Conservation (phyloP, 2,797 vertebrate genomes). For the Rhodeus uyekii region DNA sequence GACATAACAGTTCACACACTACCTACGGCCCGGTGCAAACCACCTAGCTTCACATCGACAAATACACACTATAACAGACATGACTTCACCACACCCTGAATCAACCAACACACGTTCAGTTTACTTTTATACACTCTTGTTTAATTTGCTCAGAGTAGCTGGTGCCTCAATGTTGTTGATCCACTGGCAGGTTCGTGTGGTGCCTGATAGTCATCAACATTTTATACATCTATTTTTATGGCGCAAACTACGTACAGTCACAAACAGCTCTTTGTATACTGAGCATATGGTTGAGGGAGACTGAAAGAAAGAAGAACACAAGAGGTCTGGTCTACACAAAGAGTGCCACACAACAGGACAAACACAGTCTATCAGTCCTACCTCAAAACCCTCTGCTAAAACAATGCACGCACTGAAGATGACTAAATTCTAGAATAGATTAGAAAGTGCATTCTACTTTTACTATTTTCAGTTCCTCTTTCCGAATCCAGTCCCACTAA, state of each 20-base stretch:
- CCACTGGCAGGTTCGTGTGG: slow-evolving; percentile 36
- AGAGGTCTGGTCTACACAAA: slow-evolving; percentile 20
- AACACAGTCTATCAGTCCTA: neutral
- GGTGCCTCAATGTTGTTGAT: slow-evolving; percentile 21
- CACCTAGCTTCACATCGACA: slow-evolving; percentile 8
- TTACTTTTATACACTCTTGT: slow-evolving; percentile 14
- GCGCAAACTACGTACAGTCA: slow-evolving; percentile 28
- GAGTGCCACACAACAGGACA: neutral
- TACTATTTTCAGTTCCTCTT: slow-evolving; percentile 34
- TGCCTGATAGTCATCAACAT: slow-evolving; percentile 61
- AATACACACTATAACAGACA: slow-evolving; percentile 11
- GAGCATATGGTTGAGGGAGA: slow-evolving; percentile 18
- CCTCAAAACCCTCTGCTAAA: slow-evolving; percentile 10
- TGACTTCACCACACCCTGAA: slow-evolving; percentile 31
- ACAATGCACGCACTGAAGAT: neutral
- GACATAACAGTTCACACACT: slow-evolving; percentile 38
- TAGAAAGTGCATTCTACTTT: neutral
- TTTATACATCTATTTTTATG: slow-evolving; percentile 68
- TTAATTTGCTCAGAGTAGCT: slow-evolving; percentile 26
- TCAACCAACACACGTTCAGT: slow-evolving; percentile 8
- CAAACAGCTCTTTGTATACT: slow-evolving; percentile 8
- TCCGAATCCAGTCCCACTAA: neutral
- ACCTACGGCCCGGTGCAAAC: neutral
- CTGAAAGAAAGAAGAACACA: slow-evolving; percentile 33
- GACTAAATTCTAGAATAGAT: slow-evolving; percentile 18